Percentiles rank a stretch among this genome's conserved stretches.
phyloP scores from a whole-genome alignment of 2,888 invertebrate genomes.

The Diarsia brunnea region DNA sequence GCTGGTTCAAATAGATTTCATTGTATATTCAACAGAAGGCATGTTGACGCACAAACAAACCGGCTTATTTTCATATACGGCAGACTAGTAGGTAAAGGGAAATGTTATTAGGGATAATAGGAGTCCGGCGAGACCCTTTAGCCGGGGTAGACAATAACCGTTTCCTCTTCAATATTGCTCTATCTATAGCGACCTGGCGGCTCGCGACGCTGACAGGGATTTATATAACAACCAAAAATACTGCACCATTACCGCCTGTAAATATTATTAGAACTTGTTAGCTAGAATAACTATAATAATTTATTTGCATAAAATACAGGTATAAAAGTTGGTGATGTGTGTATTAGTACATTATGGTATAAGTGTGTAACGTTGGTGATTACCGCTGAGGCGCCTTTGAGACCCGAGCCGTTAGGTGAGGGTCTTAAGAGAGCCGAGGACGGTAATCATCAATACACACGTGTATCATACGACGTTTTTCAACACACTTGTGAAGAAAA shows the following conservation, averaged over 20 bases:
- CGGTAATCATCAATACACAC: too few relatives aligned
- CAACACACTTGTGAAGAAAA: too few relatives aligned
- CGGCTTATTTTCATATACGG: slow-evolving; percentile 68
- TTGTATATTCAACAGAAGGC: slow-evolving; percentile 60
- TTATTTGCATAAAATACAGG: too few relatives aligned
- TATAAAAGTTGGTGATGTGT: too few relatives aligned
- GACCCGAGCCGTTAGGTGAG: too few relatives aligned
- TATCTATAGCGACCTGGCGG: slow-evolving; percentile 66
- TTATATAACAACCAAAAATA: slow-evolving; percentile 59
- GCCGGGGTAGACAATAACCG: slow-evolving; percentile 75
- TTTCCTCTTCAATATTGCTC: slow-evolving; percentile 77
- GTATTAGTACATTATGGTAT: too few relatives aligned
- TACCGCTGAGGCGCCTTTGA: too few relatives aligned
- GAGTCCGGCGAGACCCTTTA: slow-evolving; percentile 74
- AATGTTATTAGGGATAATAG: slow-evolving; percentile 78
- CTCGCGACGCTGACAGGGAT: slow-evolving; percentile 62
- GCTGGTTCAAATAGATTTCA: slow-evolving; percentile 44
- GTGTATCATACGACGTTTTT: too few relatives aligned
- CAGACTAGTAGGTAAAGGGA: slow-evolving; percentile 69
- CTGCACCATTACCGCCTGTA: slow-evolving; percentile 32
- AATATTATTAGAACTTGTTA: slow-evolving; percentile 48
- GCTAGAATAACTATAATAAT: neutral
- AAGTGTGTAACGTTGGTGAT: too few relatives aligned
- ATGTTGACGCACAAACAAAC: slow-evolving; percentile 63
- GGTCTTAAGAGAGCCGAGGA: too few relatives aligned